These are phyloP conservation scores for Trachythela sp. DNA, from an alignment of 64 coral and sea anemone genomes.

Conservation along the genomic window DNA sequence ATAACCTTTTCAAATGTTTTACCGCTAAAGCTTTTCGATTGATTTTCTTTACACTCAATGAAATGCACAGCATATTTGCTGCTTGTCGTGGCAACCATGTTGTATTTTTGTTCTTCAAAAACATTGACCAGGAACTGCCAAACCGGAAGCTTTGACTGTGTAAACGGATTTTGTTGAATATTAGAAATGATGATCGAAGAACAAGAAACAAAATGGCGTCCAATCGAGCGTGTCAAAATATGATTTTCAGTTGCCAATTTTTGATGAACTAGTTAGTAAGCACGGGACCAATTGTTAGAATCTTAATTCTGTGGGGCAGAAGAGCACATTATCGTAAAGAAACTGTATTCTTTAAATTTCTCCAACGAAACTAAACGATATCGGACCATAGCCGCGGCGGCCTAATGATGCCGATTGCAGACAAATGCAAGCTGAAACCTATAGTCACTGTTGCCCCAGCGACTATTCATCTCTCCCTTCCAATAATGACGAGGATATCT, in stretches of 20 bases:
- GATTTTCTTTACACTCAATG: neutral
- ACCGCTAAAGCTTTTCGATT: neutral
- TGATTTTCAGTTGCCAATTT: neutral
- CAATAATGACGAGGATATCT: no score
- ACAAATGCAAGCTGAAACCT: no score
- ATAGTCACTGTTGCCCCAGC: no score
- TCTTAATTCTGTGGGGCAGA: neutral
- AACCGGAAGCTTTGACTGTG: neutral
- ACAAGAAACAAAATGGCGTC: neutral
- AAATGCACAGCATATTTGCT: neutral
- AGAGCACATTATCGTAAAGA: neutral
- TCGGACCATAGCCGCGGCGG: no score
- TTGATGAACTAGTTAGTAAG: neutral
- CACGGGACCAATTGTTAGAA: neutral
- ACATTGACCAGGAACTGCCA: neutral
- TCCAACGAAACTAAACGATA: no score
- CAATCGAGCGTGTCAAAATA: neutral
- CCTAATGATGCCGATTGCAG: no score
- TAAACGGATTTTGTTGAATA: neutral
- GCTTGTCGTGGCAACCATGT: neutral
- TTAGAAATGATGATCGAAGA: neutral
- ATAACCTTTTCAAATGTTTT: constrained; percentile 17
- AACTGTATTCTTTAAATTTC: no score
- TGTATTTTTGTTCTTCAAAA: neutral
- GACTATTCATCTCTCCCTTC: no score